Percentiles rank a stretch among this genome's conserved stretches.
phyloP scores from a whole-genome alignment of 2,888 invertebrate species.

The Tachina lurida region DNA sequence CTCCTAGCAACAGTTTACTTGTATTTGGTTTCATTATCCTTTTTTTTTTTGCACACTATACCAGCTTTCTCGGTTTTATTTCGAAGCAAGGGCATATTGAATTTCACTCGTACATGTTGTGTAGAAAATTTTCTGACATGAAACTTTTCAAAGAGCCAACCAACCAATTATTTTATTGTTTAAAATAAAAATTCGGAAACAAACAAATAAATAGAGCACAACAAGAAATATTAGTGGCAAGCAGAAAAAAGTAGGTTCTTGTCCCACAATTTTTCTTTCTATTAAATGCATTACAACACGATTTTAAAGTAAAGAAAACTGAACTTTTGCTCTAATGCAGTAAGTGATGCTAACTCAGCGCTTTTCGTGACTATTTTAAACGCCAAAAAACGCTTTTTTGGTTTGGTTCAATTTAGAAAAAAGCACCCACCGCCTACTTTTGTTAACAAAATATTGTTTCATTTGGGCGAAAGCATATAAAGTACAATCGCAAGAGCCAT shows the following conservation, averaged over 20 bases:
- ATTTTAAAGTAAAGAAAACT: not conserved
- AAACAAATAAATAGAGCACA: constrained; percentile 16
- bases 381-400: too few relatives aligned
- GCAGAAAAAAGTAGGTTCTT: not conserved
- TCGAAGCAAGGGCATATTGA: constrained; percentile 48
- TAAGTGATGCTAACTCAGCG: too few relatives aligned
- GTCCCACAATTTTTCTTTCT: not conserved
- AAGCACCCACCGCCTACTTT: too few relatives aligned
- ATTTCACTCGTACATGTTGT: constrained; percentile 49
- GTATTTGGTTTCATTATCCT: constrained; percentile 62
- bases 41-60: constrained; percentile 1
- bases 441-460: too few relatives aligned
- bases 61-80: not conserved
- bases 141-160: constrained; percentile 22
- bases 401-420: too few relatives aligned
- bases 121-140: constrained; percentile 37
- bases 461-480: too few relatives aligned
- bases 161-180: constrained; percentile 56
- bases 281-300: not conserved
- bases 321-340: not conserved
- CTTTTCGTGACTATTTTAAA: too few relatives aligned
- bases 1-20: constrained; percentile 55
- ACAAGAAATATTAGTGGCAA: not conserved
- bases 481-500: too few relatives aligned
- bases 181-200: constrained; percentile 20